phyloP scores from a whole-genome alignment of 2,888 invertebrate genomes.

The Netelia melanura region DNA sequence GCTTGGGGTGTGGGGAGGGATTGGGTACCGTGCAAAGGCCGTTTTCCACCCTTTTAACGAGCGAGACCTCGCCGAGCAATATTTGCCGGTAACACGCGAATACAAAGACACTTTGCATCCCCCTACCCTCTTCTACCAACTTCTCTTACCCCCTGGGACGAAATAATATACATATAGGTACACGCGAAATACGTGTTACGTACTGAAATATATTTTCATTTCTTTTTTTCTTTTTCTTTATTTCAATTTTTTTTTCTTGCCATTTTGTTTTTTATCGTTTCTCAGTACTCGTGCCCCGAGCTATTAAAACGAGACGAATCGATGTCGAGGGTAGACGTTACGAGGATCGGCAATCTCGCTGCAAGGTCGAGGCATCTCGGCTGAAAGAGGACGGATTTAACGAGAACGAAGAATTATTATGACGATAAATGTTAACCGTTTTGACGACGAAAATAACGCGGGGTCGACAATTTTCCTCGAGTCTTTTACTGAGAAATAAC shows the following conservation, averaged over 20 bases:
- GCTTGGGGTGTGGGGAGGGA: neutral
- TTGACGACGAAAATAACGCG: slow-evolving; percentile 6
- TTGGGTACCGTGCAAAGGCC: slow-evolving; percentile 32
- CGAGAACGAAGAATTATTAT: slow-evolving; percentile 2
- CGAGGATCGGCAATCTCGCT: too few relatives aligned
- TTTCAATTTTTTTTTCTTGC: neutral
- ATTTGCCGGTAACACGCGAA: slow-evolving; percentile 41
- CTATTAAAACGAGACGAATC: too few relatives aligned
- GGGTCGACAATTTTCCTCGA: neutral
- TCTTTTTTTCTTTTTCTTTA: too few relatives aligned
- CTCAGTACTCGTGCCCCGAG: too few relatives aligned
- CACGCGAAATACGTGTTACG: neutral
- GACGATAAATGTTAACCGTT: neutral
- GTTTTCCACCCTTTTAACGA: slow-evolving; percentile 44
- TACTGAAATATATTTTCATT: too few relatives aligned
- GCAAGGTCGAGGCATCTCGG: too few relatives aligned
- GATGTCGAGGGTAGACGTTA: too few relatives aligned
- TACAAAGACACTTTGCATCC: slow-evolving; percentile 26
- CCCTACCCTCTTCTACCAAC: neutral
- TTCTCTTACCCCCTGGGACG: neutral
- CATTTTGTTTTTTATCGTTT: too few relatives aligned
- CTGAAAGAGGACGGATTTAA: neutral
- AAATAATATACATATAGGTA: neutral
- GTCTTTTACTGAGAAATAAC: neutral
- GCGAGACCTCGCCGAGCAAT: slow-evolving; percentile 21